Evolutionary conservation across 30 jellyfish, hydroid and myxozoan species (phyloP).

Genomic region (Hydra vulgaris): DNA sequence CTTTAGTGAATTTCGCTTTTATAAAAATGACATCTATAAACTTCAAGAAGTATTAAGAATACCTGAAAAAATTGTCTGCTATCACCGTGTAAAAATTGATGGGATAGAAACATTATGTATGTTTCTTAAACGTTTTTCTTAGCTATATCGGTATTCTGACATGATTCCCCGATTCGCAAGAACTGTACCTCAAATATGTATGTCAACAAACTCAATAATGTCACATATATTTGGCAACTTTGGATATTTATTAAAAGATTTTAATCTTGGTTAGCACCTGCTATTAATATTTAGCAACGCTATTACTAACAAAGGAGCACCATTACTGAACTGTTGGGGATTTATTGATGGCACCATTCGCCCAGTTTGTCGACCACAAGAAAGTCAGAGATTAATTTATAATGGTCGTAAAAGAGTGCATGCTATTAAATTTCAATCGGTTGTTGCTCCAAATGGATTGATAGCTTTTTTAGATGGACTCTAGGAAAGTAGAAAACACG

Average conservation of each 20-base stretch:
- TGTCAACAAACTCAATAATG: slow-evolving; percentile 19
- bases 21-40: slow-evolving; percentile 1
- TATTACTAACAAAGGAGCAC: slow-evolving; percentile 24
- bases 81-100: not conserved
- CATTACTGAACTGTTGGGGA: slow-evolving; percentile 30
- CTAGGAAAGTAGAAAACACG: slow-evolving; percentile 40
- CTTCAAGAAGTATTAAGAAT: not conserved
- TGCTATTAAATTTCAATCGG: slow-evolving; percentile 34
- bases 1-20: not conserved
- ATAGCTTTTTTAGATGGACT: slow-evolving; percentile 39
- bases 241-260: slow-evolving; percentile 14
- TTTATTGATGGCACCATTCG: slow-evolving; percentile 40
- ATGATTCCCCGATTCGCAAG: slow-evolving; percentile 43
- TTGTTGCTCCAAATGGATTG: slow-evolving; percentile 34
- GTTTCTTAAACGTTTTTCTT: not conserved
- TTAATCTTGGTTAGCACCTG: slow-evolving; percentile 34
- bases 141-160: slow-evolving; percentile 7
- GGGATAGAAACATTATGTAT: not conserved
- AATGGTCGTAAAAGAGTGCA: slow-evolving; percentile 41
- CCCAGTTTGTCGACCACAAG: slow-evolving; percentile 35
- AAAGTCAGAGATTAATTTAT: slow-evolving; percentile 24
- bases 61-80: slow-evolving; percentile 5
- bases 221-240: not conserved
- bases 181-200: slow-evolving; percentile 39
- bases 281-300: slow-evolving; percentile 34